Percentiles rank a stretch among this genome's conserved stretches.
phyloP scores from a whole-genome alignment of 2,797 vertebrate species.

The Loris lydekkerianus region DNA sequence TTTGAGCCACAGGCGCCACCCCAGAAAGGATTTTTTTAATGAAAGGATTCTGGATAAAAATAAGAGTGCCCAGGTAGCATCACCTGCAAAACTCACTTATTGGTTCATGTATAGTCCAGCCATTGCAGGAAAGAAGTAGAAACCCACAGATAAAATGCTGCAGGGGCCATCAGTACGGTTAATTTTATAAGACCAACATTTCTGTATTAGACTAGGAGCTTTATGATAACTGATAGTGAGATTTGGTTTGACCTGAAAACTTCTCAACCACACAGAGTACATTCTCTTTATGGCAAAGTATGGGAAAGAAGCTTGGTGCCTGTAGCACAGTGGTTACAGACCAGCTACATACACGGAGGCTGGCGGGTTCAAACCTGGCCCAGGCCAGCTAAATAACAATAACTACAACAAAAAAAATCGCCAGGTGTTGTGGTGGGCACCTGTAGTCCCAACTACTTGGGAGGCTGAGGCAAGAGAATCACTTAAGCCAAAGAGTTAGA shows the following conservation, averaged over 20 bases:
- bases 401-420: too few species aligned
- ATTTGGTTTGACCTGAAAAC: neutral
- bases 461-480: too few species aligned
- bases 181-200: neutral
- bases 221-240: neutral
- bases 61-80: neutral
- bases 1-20: too few species aligned
- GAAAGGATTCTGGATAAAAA: neutral
- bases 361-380: too few species aligned
- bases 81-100: neutral
- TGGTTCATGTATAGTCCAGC: neutral
- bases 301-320: neutral
- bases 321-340: too few species aligned
- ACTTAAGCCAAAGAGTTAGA: too few species aligned
- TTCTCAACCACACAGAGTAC: neutral
- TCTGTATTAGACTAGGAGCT: neutral
- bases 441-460: too few species aligned
- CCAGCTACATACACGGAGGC: too few species aligned
- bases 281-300: neutral
- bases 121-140: neutral
- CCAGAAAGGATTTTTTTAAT: neutral
- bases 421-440: too few species aligned
- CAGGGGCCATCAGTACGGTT: neutral
- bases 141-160: neutral
- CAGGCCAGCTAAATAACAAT: too few species aligned